Evolutionary conservation across 2,797 vertebrate species (phyloP).

Genomic region (Lophius americanus): DNA sequence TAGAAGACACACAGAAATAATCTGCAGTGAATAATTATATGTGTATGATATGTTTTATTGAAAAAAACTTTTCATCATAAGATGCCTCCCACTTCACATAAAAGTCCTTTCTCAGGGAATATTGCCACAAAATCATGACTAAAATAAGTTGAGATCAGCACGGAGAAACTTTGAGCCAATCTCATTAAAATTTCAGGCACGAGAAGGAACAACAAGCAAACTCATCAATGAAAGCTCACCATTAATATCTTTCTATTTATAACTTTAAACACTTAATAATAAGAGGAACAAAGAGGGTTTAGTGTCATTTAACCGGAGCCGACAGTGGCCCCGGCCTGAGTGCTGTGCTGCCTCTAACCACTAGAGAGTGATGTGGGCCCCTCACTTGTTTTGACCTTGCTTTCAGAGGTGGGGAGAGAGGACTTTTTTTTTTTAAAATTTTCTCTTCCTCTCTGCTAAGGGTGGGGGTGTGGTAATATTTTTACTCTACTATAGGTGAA

Average conservation of each 20-base stretch:
- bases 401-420: conserved; percentile 55
- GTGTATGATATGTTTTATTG: background rate
- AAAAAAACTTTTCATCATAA: background rate
- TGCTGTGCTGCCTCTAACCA: conserved; percentile 42
- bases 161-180: background rate
- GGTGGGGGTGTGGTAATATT: conserved; percentile 34
- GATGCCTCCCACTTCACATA: background rate
- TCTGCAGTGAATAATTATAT: conserved; percentile 8
- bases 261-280: conserved; percentile 25
- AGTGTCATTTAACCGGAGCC: conserved; percentile 16
- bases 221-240: conserved; percentile 9
- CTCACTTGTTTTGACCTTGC: conserved; percentile 75
- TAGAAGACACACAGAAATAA: background rate
- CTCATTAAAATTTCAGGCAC: background rate
- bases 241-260: conserved; percentile 7
- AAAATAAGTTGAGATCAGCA: background rate
- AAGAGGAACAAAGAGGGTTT: conserved; percentile 25
- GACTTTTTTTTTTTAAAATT: conserved; percentile 2
- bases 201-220: conserved; percentile 1
- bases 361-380: conserved; percentile 70
- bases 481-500: conserved; percentile 36
- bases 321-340: background rate
- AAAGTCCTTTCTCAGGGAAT: background rate
- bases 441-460: conserved; percentile 8
- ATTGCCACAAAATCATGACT: background rate